Evolutionary conservation across 2,113 vertebrate genomes (phyloP).

Genomic region (Sylvietta virens): DNA sequence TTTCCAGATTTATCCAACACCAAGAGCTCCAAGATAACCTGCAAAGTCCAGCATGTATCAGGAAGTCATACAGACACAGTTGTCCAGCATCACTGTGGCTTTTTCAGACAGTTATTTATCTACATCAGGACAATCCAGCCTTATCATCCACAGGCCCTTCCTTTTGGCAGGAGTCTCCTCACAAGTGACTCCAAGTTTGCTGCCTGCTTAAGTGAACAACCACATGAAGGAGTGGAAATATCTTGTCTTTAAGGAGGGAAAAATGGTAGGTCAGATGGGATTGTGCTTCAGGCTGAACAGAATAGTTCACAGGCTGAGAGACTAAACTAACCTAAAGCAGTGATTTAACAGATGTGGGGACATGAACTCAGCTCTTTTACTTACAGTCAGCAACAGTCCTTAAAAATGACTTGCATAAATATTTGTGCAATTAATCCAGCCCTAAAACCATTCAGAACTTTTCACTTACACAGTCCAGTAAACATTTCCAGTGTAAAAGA

Average conservation of each 20-base stretch:
- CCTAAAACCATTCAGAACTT: not conserved
- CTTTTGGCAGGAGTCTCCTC: not conserved
- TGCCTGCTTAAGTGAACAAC: not conserved
- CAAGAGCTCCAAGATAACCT: not conserved
- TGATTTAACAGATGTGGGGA: not conserved
- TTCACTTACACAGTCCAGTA: not conserved
- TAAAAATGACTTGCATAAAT: slow-evolving; percentile 16
- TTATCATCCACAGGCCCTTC: not conserved
- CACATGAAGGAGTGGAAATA: not conserved
- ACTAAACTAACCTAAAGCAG: not conserved
- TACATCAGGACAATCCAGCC: not conserved
- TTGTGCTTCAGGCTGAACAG: not conserved
- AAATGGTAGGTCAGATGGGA: not conserved
- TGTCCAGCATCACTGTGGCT: not conserved
- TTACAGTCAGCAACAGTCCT: not conserved
- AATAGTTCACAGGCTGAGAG: not conserved
- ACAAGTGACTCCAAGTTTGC: not conserved
- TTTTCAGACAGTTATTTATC: not conserved
- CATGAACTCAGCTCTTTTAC: not conserved
- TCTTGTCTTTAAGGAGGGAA: not conserved
- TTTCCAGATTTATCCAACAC: not conserved
- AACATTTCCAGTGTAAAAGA: not conserved
- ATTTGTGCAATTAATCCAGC: slow-evolving; percentile 22
- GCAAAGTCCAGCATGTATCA: not conserved
- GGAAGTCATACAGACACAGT: not conserved